Evolutionary conservation across 2,113 vertebrate genomes (phyloP), one percentile per base, ranked within the genome.

Genomic region (Laterallus jamaicensis): DNA sequence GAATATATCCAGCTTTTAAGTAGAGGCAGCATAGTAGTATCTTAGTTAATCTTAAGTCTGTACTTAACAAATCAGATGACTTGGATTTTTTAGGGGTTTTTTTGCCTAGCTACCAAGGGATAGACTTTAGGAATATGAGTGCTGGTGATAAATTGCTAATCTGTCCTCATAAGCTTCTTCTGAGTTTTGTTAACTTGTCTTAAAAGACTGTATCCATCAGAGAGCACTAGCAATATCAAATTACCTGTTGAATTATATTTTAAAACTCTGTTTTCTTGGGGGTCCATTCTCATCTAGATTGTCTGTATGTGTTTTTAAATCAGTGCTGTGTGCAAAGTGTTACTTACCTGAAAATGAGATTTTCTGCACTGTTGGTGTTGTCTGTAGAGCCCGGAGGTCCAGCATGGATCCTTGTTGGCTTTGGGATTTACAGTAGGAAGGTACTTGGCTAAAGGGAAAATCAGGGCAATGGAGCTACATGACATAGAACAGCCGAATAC

Each of bases 401-500:
- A 99, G 73, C 99, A 99, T 55, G 99, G 99, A 26, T 99, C 99
- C 85, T 98, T 99, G 92, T 95, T 99, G 98, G 99, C 99, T 83
- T 97, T 99, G 68, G 99, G 99, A 95, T 99, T 99, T 98, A 99
- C 99, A 94, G 97, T 99, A 73, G 99, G 99, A 97, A 98, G 99
- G 80, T 99, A 99, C 78, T 98, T 99, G 98, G 99, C 98, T 95
- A 99, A 98, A 96, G 98, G 97, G 94, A 99, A 98, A 85, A 90
- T 93, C 82, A 86, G 83, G 76, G 59, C 77, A 81, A 95, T 94
- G 84, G 97, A 99, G 68, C 95, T 97, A 10, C 97, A 93, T 40
- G 89, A 95, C 80, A 93, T 93, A 39, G 98, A 95, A 42, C 96
- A 97, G 50, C 96, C 95, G 35, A 97, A 97, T 89, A 97, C 93